A percentile compares a stretch with the other conserved stretches of the same genome.
Evolutionary conservation across 2,797 vertebrate genomes (phyloP).

Genomic region (Threskiornis aethiopicus): DNA sequence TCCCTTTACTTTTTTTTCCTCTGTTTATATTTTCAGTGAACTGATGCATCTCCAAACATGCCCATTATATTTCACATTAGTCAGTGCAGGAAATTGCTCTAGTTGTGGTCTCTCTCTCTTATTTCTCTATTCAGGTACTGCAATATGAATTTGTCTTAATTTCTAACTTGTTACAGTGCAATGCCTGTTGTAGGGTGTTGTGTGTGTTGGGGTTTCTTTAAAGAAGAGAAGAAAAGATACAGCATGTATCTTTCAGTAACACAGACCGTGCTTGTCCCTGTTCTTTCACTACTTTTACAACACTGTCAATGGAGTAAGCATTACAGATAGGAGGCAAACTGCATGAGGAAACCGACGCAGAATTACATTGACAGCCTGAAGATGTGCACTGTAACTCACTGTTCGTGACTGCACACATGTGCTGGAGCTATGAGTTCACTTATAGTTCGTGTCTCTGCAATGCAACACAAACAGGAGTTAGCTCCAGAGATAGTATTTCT

Average conservation of each 20-base stretch:
- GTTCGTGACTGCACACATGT: background rate
- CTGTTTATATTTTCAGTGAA: background rate
- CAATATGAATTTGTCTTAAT: background rate
- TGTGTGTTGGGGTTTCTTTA: background rate
- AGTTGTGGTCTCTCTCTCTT: background rate
- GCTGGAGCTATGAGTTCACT: background rate
- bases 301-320: background rate
- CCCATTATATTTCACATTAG: background rate
- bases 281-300: background rate
- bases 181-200: background rate
- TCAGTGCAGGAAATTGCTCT: background rate
- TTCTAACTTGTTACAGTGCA: background rate
- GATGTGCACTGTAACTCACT: background rate
- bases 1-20: background rate
- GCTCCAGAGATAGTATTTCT: background rate
- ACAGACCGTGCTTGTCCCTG: rapidly evolving
- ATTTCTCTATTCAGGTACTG: background rate
- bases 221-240: background rate
- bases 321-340: background rate
- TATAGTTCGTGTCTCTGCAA: background rate
- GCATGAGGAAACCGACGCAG: background rate
- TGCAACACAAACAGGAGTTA: rapidly evolving
- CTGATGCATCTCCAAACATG: background rate
- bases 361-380: background rate
- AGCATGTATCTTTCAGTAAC: background rate